Base-by-base conservation (phyloP, 2,888 invertebrate species). In the Meganola albula region DNA sequence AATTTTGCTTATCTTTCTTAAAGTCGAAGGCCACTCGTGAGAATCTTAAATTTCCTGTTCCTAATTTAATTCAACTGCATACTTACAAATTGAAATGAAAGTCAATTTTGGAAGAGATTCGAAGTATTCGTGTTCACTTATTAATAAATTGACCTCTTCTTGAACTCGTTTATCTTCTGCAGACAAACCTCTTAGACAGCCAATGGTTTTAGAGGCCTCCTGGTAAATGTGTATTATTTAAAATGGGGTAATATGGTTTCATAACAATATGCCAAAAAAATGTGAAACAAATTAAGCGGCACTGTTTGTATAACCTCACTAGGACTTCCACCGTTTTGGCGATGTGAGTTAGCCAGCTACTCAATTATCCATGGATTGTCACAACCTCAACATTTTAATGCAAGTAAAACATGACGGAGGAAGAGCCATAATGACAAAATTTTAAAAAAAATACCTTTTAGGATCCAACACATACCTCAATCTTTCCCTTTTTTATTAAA, bases 71-170 rank as follows among this genome's bases (percentile, higher is more conserved):
- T n/a, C n/a, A n/a, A n/a, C n/a, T n/a, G n/a, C n/a, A 24, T 46
- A 62, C 70, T 69, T 49, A 77, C 78, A 55, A 31, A 76, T 70
- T 4, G 49, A 59, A 4, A 54, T 12, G 23, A 68, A 60, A 1
- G 71, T 65, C 11, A 75, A 44, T 7, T 58, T 43, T 0, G 75
- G 72, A 28, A 74, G 37, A 1, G 70, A 59, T 42, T 66, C 71
- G 40, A 58, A 73, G 39, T 59, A 57, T 2, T 56, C 54, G 12
- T 72, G 67, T 33, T 72, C 66, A 12, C 48, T 57, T 34, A 45
- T 62, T 44, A 78, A 64, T 1, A 20, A 25, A n/a, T 65, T 48
- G 3, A 76, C 43, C 54, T 73, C 69, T 12, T 40, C 52, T 40
- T 58, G 49, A 2, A 77, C 63, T 20, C 38, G 39, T 47, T 67